Evolutionary conservation across 2,113 vertebrate genomes (phyloP).

Genomic region (Ifrita kowaldi): DNA sequence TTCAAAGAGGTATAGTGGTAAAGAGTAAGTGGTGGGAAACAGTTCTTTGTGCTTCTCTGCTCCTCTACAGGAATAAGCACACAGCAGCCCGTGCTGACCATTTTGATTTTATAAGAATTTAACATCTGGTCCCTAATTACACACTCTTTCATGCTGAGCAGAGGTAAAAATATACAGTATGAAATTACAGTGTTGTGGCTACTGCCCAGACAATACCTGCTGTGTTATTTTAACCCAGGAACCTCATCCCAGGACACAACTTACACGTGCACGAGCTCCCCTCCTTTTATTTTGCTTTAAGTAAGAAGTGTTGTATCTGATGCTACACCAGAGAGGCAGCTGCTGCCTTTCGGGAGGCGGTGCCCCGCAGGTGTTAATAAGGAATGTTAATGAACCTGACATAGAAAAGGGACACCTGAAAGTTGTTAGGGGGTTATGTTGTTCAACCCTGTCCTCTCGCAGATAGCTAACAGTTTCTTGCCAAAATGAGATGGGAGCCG

Average conservation of each 20-base stretch:
- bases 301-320: not conserved
- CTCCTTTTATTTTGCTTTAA: not conserved
- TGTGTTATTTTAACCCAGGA: not conserved
- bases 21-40: not conserved
- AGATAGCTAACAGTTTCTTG: not conserved
- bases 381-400: not conserved
- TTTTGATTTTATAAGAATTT: not conserved
- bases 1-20: not conserved
- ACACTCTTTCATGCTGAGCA: not conserved
- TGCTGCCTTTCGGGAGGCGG: rapidly evolving
- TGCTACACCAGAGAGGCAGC: not conserved
- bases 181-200: not conserved
- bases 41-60: not conserved
- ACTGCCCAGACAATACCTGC: not conserved
- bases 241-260: not conserved
- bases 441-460: not conserved
- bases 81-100: not conserved
- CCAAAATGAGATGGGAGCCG: rapidly evolving
- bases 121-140: not conserved
- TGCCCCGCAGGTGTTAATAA: not conserved
- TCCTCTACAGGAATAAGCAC: not conserved
- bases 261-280: rapidly evolving
- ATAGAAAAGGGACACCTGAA: not conserved
- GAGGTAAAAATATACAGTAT: not conserved
- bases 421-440: not conserved